Evolutionary conservation across 2,797 vertebrate genomes (phyloP).

Genomic region (Enteromius fasciolatus): DNA sequence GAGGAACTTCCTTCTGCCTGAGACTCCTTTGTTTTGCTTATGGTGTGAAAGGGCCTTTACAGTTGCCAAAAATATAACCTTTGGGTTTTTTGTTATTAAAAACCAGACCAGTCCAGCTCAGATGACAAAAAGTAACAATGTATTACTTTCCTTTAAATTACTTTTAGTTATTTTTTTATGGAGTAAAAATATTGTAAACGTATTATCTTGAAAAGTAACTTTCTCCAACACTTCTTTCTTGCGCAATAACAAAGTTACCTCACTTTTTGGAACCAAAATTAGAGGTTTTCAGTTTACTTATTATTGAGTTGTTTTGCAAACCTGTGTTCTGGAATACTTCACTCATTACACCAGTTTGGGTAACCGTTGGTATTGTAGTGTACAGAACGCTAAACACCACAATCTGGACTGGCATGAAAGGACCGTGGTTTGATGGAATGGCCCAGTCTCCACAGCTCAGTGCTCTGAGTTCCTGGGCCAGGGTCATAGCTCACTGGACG

Average conservation of each 20-base stretch:
- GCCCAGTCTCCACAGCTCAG: conserved; percentile 65
- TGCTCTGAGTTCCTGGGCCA: conserved; percentile 66
- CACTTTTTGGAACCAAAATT: background rate
- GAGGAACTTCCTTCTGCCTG: background rate
- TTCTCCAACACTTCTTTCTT: background rate
- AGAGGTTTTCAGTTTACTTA: background rate
- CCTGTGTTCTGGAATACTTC: background rate
- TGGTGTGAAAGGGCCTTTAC: background rate
- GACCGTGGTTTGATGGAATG: background rate
- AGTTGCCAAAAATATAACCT: background rate
- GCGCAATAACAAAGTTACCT: background rate
- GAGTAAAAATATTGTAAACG: background rate
- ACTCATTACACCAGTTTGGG: background rate
- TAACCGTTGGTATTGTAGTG: background rate
- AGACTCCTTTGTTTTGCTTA: background rate
- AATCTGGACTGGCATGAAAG: conserved; percentile 13
- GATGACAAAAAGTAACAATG: background rate
- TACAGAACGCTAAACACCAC: background rate
- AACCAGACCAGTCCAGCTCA: background rate
- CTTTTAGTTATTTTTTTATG: background rate
- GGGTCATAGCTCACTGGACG: conserved; percentile 63
- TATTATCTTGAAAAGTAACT: background rate
- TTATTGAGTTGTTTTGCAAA: background rate
- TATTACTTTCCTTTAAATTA: background rate
- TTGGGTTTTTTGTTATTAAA: background rate